Percentiles rank a stretch among this genome's conserved stretches.
phyloP scores from a whole-genome alignment of 2,888 invertebrate species.

The Orthonevra nobilis region DNA sequence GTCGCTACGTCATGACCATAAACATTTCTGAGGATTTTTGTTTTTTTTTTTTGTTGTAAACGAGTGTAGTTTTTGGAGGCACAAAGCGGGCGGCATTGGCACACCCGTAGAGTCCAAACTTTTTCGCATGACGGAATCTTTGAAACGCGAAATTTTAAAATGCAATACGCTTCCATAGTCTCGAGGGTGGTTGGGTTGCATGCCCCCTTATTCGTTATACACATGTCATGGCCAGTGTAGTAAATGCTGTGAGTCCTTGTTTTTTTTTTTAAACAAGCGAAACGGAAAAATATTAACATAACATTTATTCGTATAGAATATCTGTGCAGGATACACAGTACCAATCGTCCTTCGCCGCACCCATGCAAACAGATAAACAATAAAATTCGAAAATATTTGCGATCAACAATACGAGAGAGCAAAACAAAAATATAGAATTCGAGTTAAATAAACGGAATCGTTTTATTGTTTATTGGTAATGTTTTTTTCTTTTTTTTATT shows the following conservation, averaged over 20 bases:
- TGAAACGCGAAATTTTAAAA: slow-evolving; percentile 59
- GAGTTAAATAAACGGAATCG: slow-evolving; percentile 35
- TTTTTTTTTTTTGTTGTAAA: slow-evolving; percentile 5
- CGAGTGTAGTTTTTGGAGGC: neutral
- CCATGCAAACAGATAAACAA: slow-evolving; percentile 28
- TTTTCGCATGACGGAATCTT: slow-evolving; percentile 57
- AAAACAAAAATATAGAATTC: slow-evolving; percentile 34
- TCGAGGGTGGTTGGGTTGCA: no score
- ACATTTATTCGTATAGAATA: slow-evolving; percentile 29
- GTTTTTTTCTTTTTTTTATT: slow-evolving; percentile 8
- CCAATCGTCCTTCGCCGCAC: slow-evolving; percentile 3
- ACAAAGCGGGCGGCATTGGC: neutral
- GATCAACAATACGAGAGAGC: slow-evolving; percentile 33
- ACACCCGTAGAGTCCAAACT: slow-evolving; percentile 30
- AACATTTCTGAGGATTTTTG: slow-evolving; percentile 47
- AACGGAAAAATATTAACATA: slow-evolving; percentile 62
- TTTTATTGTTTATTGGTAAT: slow-evolving; percentile 36
- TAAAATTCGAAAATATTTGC: slow-evolving; percentile 54
- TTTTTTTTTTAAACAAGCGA: slow-evolving; percentile 46
- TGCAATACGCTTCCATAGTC: slow-evolving; percentile 43
- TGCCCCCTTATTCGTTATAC: neutral
- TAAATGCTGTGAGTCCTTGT: neutral
- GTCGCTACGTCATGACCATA: slow-evolving; percentile 52
- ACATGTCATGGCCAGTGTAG: slow-evolving; percentile 57
- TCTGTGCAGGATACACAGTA: neutral